Evolutionary conservation across 2,888 invertebrate genomes (phyloP), one percentile per base, ranked within the genome.

Genomic region (Crepidodera aurea): DNA sequence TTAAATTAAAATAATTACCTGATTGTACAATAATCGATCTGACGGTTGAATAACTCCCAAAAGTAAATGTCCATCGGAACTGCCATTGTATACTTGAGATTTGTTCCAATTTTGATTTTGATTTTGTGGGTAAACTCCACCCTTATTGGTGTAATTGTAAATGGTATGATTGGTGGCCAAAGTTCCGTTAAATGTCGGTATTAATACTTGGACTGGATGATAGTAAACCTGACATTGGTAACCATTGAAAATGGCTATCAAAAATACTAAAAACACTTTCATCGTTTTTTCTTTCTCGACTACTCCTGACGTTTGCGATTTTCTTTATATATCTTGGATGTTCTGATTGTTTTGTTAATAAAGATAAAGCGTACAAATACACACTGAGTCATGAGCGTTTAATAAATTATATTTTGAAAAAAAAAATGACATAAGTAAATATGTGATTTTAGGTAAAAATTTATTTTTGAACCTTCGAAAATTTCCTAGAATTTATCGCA

Each of bases 11-110:
- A n/a, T 48, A 39, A 39, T 12, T 71, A 79, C 79, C 73, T 77
- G 74, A 57, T 70, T 73, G 58, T 75, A 78, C n/a, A 80, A 64
- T 22, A 78, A 62, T 60, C 71, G 69, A 61, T 80, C 80, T 44
- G 66, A 67, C 3, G 62, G 53, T 37, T 71, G 71, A 27, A 78
- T 71, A 29, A 70, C 68, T n/a, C 79, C 79, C 25, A 73, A 32
- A 55, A 78, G 73, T n/a, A 77, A 54, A 51, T 78, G 77, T 29
- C 77, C 76, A 50, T 73, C 70, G 32, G 59, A 60, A 22, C 62
- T 62, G 2, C 63, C 68, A 48, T 70, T 70, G 61, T 62, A 32
- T n/a, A 40, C 10, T 44, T 44, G 13, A 48, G 53, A 54, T 51
- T 62, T 55, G 18, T 34, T 44, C 2, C 42, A 16, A 12, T 50